Conservation (phyloP, 1,140 invertebrate species). For the Hetaerina americana region DNA sequence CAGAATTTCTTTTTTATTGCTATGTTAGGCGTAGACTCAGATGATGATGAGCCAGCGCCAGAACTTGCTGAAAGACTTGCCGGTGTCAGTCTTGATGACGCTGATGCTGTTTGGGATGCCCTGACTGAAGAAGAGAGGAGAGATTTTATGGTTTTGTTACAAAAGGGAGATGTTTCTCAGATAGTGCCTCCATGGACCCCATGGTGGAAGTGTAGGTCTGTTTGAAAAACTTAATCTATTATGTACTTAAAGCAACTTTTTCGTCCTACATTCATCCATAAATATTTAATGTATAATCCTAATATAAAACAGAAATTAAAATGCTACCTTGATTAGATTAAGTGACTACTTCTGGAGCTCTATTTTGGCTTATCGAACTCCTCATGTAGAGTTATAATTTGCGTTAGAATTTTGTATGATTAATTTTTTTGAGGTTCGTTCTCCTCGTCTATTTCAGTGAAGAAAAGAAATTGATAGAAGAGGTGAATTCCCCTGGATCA, state of each 20-base stretch:
- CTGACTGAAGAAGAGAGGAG: slow-evolving; percentile 50
- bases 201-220: slow-evolving; percentile 47
- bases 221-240: too few relatives aligned
- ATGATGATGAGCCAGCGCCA: slow-evolving; percentile 40
- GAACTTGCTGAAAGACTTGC: slow-evolving; percentile 46
- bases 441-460: not conserved
- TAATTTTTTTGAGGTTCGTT: too few relatives aligned
- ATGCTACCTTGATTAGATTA: too few relatives aligned
- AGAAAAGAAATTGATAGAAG: not conserved
- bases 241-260: too few relatives aligned
- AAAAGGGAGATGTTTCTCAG: slow-evolving; percentile 42
- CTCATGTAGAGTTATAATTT: too few relatives aligned
- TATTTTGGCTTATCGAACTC: too few relatives aligned
- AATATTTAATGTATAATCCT: too few relatives aligned
- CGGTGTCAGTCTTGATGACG: slow-evolving; percentile 53
- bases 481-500: not conserved
- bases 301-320: too few relatives aligned
- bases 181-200: slow-evolving; percentile 52
- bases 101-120: slow-evolving; percentile 51
- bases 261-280: too few relatives aligned
- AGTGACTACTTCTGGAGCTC: too few relatives aligned
- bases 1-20: too few relatives aligned
- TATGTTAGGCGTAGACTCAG: slow-evolving; percentile 50
- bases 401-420: too few relatives aligned
- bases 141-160: slow-evolving; percentile 53